These are phyloP conservation scores for Cyphomyrus plagiostoma DNA, from an alignment of 2,113 vertebrate species.

Conservation along the genomic window DNA sequence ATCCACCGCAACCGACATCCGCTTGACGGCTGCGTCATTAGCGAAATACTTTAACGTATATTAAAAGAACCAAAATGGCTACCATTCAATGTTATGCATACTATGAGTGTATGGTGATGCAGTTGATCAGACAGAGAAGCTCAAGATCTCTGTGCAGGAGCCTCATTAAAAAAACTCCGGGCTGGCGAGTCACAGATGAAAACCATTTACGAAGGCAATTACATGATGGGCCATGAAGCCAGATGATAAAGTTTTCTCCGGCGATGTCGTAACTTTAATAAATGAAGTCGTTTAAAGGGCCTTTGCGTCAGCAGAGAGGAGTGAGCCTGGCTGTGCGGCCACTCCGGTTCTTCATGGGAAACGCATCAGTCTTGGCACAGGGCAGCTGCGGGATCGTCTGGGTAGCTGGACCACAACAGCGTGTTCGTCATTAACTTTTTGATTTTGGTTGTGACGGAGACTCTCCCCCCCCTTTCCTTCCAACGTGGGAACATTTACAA, in stretches of 20 bases:
- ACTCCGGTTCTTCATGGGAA: not conserved
- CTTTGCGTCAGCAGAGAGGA: not conserved
- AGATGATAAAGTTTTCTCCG: not conserved
- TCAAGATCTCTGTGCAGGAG: not conserved
- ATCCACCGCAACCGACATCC: not conserved
- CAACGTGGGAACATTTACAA: not conserved
- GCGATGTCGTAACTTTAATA: not conserved
- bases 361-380: not conserved
- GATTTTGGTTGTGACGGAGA: not conserved
- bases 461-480: not conserved
- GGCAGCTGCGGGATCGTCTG: not conserved
- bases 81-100: not conserved
- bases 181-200: not conserved
- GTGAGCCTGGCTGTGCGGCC: not conserved
- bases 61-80: not conserved
- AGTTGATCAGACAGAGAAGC: not conserved
- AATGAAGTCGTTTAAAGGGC: not conserved
- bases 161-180: not conserved
- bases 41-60: not conserved
- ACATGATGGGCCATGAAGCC: not conserved
- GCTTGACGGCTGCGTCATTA: not conserved
- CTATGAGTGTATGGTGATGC: not conserved
- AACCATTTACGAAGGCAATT: slow-evolving; percentile 13
- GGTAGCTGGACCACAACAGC: not conserved
- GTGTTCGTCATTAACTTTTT: not conserved